Evolutionary conservation across 2,888 invertebrate species (phyloP).

Genomic region (Germaria angustata): DNA sequence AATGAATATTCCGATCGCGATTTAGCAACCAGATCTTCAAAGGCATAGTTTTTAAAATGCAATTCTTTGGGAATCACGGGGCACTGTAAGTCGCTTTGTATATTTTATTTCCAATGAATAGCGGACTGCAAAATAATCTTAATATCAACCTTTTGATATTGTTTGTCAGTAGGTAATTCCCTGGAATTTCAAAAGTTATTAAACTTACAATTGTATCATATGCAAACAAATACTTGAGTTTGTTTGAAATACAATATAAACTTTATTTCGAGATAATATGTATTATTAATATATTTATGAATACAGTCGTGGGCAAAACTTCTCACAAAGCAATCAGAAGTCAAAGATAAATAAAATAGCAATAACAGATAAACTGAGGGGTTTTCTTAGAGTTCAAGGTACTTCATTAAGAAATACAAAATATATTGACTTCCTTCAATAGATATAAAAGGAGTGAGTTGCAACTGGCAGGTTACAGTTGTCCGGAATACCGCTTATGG

Average conservation of each 20-base stretch:
- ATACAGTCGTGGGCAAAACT: slow-evolving; percentile 17
- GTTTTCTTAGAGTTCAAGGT: not conserved
- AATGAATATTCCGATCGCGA: too few relatives aligned
- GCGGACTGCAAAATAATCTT: too few relatives aligned
- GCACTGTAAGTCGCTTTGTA: too few relatives aligned
- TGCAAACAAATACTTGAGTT: slow-evolving; percentile 14
- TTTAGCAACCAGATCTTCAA: too few relatives aligned
- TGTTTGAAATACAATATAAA: too few relatives aligned
- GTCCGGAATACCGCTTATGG: not conserved
- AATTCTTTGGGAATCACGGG: too few relatives aligned
- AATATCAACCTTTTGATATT: too few relatives aligned
- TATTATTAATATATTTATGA: not conserved
- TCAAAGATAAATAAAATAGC: not conserved
- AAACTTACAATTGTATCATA: not conserved
- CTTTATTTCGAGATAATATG: slow-evolving; percentile 19
- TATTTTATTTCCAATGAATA: too few relatives aligned
- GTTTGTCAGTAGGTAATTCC: not conserved
- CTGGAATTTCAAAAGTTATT: not conserved
- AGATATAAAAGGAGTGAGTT: slow-evolving; percentile 1
- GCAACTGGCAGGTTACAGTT: not conserved
- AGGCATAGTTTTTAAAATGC: too few relatives aligned
- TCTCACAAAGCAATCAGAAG: not conserved
- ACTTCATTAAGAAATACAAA: not conserved
- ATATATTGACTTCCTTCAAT: not conserved
- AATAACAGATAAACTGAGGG: not conserved